These are phyloP conservation scores for Chrysodeixis includens DNA, from an alignment of 2,888 invertebrate genomes.

Conservation along the genomic window DNA sequence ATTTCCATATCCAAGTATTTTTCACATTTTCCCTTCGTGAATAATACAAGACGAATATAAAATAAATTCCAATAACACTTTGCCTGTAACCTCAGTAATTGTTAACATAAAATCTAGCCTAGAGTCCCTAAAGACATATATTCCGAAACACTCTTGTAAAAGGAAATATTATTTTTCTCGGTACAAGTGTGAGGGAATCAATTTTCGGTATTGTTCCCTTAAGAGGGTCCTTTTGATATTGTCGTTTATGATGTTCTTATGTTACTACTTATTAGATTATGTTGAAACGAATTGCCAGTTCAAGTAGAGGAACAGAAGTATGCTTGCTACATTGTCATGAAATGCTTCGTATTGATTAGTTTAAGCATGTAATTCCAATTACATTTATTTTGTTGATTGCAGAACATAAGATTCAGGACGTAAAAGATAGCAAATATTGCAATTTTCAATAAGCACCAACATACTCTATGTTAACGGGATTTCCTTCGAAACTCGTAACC, in stretches of 20 bases:
- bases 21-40: constrained; percentile 7
- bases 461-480: background rate
- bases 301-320: too few species aligned
- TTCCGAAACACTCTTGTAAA: constrained; percentile 20
- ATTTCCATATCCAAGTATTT: constrained; percentile 6
- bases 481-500: background rate
- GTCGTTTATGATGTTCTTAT: too few species aligned
- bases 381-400: background rate
- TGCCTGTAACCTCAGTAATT: constrained; percentile 14
- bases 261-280: too few species aligned
- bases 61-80: constrained; percentile 25
- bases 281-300: too few species aligned
- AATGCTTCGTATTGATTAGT: too few species aligned
- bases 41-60: constrained; percentile 8
- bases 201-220: background rate
- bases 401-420: background rate
- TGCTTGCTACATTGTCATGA: too few species aligned
- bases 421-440: too few species aligned
- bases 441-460: too few species aligned
- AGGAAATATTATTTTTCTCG: background rate
- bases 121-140: constrained; percentile 23
- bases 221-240: background rate
- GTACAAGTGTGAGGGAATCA: background rate
- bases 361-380: too few species aligned
- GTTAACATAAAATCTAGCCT: constrained; percentile 23